Percentiles rank a stretch among this genome's conserved stretches.
phyloP scores from a whole-genome alignment of 2,888 invertebrate genomes.

The Cinara cedri region DNA sequence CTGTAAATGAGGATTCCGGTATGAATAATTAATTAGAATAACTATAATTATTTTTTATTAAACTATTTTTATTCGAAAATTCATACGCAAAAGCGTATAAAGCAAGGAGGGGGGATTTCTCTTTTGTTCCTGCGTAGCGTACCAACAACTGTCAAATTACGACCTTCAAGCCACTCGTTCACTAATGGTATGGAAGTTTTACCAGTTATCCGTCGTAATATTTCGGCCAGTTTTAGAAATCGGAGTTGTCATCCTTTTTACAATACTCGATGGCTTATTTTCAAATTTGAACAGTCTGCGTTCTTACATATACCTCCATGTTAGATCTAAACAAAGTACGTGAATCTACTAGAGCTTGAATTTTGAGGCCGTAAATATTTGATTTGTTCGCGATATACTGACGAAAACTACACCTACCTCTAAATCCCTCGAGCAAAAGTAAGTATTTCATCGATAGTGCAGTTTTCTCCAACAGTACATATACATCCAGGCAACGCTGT shows the following conservation, averaged over 20 bases:
- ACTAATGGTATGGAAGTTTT: slow-evolving; percentile 51
- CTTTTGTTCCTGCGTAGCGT: slow-evolving; percentile 58
- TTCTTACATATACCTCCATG: slow-evolving; percentile 57
- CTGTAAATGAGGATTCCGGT: not conserved
- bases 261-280: slow-evolving; percentile 56
- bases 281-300: slow-evolving; percentile 57
- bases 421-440: slow-evolving; percentile 15
- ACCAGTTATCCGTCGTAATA: slow-evolving; percentile 46
- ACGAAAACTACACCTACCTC: too few relatives aligned
- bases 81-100: too few relatives aligned
- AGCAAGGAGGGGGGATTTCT: slow-evolving; percentile 55
- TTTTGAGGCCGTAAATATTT: too few relatives aligned
- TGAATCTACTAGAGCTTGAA: slow-evolving; percentile 3
- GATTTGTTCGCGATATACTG: too few relatives aligned
- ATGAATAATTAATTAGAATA: too few relatives aligned
- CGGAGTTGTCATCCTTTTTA: slow-evolving; percentile 56
- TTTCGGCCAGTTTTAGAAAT: slow-evolving; percentile 50
- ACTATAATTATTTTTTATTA: too few relatives aligned
- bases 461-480: slow-evolving; percentile 13
- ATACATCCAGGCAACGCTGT: too few relatives aligned
- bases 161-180: slow-evolving; percentile 56
- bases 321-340: slow-evolving; percentile 41
- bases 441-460: slow-evolving; percentile 26
- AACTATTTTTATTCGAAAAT: too few relatives aligned
- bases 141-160: slow-evolving; percentile 58